These are phyloP conservation scores for Battus philenor DNA, from an alignment of 1,140 invertebrate genomes.

Conservation along the genomic window DNA sequence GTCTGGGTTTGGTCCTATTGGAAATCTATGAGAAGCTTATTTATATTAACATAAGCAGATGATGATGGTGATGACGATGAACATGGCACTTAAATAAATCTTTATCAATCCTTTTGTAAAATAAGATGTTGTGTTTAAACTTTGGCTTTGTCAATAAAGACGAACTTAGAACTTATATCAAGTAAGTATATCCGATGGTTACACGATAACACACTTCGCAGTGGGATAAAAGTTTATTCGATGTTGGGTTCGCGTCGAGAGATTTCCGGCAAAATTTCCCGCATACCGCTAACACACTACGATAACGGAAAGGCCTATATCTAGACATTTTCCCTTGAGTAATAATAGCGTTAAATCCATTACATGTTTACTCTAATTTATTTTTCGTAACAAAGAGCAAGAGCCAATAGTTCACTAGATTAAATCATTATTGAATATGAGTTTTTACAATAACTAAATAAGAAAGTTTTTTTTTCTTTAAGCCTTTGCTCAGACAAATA, in stretches of 20 bases:
- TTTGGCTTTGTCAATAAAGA: too few species aligned
- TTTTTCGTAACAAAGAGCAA: background rate
- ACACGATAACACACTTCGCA: conserved; percentile 17
- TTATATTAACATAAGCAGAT: too few species aligned
- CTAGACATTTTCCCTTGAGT: conserved; percentile 39
- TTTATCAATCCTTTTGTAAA: too few species aligned
- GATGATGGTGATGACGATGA: too few species aligned
- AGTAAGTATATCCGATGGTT: conserved; percentile 17
- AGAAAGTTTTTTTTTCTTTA: conserved; percentile 1
- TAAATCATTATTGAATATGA: background rate
- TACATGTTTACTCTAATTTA: conserved; percentile 13
- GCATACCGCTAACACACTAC: conserved; percentile 29
- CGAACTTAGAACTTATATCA: background rate
- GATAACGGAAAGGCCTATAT: conserved; percentile 41
- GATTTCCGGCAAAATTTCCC: conserved; percentile 46
- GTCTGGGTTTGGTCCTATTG: too few species aligned
- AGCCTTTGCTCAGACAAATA: conserved; percentile 4
- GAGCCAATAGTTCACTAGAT: background rate
- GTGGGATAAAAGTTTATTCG: conserved; percentile 27
- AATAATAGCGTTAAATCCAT: conserved; percentile 23
- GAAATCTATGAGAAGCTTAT: too few species aligned
- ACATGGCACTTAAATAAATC: too few species aligned
- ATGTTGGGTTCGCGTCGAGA: conserved; percentile 30
- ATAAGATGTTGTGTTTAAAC: too few species aligned
- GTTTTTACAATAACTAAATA: background rate